A percentile compares a stretch with the other conserved stretches of the same genome.
These are phyloP conservation scores for Eledone cirrhosa DNA, from an alignment of 2,888 invertebrate species.

Conservation along the genomic window DNA sequence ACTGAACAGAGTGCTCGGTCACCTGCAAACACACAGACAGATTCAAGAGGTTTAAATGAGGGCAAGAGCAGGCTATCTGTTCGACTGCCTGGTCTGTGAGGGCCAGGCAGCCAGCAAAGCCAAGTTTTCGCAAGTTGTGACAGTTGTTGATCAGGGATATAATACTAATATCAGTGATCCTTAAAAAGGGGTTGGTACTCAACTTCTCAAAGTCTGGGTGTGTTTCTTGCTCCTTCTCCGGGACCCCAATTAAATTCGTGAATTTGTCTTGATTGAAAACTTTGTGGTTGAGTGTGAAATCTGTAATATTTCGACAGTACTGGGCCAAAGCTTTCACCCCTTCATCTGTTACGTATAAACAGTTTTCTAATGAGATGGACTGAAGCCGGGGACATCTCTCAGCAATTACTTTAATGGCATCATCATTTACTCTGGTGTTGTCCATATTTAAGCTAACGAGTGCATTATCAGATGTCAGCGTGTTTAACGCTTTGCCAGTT, in stretches of 20 bases:
- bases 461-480: not conserved
- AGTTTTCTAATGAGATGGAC: conserved; percentile 33
- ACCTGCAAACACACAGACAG: conserved; percentile 43
- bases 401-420: conserved; percentile 27
- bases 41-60: conserved; percentile 36
- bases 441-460: conserved; percentile 29
- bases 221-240: conserved; percentile 25
- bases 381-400: conserved; percentile 30
- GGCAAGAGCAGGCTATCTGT: conserved; percentile 40
- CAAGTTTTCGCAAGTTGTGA: conserved; percentile 35
- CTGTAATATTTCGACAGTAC: conserved; percentile 36
- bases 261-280: conserved; percentile 33
- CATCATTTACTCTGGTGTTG: conserved; percentile 31
- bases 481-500: conserved; percentile 25
- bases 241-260: conserved; percentile 32
- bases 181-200: conserved; percentile 39
- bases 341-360: conserved; percentile 40
- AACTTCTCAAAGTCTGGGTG: conserved; percentile 34
- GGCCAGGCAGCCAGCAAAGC: conserved; percentile 42
- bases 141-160: conserved; percentile 39
- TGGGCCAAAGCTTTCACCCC: conserved; percentile 37
- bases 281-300: conserved; percentile 36
- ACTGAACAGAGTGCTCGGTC: conserved; percentile 39
- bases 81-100: conserved; percentile 41
- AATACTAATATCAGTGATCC: conserved; percentile 42